Evolutionary conservation across 1,140 invertebrate species (phyloP), one percentile per base, ranked within the genome.

Genomic region (Vanessa atalanta): DNA sequence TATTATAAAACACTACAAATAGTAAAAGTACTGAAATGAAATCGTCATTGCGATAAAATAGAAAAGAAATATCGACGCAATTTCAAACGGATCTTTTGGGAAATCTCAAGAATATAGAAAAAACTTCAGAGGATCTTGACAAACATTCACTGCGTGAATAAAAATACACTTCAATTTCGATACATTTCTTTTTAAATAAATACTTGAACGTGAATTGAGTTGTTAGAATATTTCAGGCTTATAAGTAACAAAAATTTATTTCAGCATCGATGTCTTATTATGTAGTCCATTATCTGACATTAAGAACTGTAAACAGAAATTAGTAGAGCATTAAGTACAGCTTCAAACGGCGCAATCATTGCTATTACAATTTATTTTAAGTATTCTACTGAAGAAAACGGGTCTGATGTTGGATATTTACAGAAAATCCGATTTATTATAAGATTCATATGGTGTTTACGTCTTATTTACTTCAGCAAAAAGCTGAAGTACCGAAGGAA

Each of bases 231-330:
- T n/a, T 57, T 23, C 53, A 57, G 16, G 2, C 16, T 55, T 16
- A 26, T 55, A 23, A 57, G 20, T 20, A 57, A 67, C 15, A 37
- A 37, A 23, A 2, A n/a, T 4, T 20, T 47, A 15, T 57, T 12
- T 11, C 51, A 43, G n/a, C 26, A 20, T 68, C 12, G 23, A 60
- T 60, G 23, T 57, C 53, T 68, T 68, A 55, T 53, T 31, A 26
- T 16, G 7, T 6, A 23, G 37, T 57, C 53, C 66, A 69, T 69
- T 69, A 69, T 23, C 13, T 60, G 55, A 15, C 53, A 60, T 69
- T 69, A 69, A 60, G 23, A 69, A 60, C 53, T 57, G 66, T 60
- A 60, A 69, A 69, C 20, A 69, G 16, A 3, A 69, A 61, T 61
- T 61, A 69, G 37, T 69, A 69, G 66, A 57, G 53, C 66, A 69